Conservation (phyloP, 1,140 invertebrate genomes). For the Luehdorfia chinensis region DNA sequence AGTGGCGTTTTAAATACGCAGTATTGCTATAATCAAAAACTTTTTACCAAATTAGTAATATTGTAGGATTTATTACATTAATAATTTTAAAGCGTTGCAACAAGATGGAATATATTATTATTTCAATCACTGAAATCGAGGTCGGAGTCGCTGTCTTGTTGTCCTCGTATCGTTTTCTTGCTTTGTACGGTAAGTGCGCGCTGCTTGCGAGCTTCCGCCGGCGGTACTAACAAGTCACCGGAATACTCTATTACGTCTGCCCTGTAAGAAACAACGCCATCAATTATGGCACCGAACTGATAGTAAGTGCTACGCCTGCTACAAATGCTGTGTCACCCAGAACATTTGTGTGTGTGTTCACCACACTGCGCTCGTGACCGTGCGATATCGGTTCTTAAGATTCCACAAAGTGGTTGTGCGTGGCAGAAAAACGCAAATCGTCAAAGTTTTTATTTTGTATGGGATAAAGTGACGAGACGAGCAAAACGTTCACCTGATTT, state of each 20-base stretch:
- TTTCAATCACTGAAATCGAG: constrained; percentile 77
- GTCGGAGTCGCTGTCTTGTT: constrained; percentile 81
- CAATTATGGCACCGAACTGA: no score
- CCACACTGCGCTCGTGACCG: no score
- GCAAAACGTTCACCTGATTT: no score
- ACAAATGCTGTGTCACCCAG: no score
- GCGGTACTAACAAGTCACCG: constrained; percentile 86
- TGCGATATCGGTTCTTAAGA: no score
- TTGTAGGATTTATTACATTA: neutral
- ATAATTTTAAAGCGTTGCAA: neutral
- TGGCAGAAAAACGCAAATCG: no score
- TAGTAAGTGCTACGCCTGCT: no score
- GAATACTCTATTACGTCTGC: constrained; percentile 87
- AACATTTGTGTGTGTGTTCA: no score
- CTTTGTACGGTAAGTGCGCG: constrained; percentile 74
- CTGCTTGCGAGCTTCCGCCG: constrained; percentile 77
- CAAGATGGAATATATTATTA: neutral
- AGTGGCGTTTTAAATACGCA: no score
- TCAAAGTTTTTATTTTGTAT: no score
- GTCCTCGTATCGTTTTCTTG: constrained; percentile 81
- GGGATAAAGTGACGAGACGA: no score
- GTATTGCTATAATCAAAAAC: constrained; percentile 1
- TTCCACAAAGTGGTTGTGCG: no score
- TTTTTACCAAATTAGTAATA: constrained; percentile 10
- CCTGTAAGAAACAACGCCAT: constrained; percentile 31